Evolutionary conservation across 2,888 invertebrate species (phyloP), one percentile per base, ranked within the genome.

Genomic region (Drosophila subsilvestris): DNA sequence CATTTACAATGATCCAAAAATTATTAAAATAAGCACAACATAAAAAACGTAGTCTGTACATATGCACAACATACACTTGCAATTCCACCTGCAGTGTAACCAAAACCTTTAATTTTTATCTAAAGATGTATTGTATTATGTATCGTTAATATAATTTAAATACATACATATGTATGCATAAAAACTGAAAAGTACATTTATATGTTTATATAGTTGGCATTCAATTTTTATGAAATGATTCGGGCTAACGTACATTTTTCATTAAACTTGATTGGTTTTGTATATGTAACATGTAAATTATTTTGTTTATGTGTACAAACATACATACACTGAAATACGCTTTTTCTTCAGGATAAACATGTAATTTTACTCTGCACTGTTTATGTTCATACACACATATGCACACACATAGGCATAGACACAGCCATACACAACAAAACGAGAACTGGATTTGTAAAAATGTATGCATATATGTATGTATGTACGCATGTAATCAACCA

Each of bases 281-380:
- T 18, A 29, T 47, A 54, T 43, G 27, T 49, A 54, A 32, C 49
- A 56, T 57, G 59, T 22, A 59, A 49, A 20, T 58, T 25, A 49
- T 53, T 53, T 37, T 14, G 49, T 47, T 72, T 55, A 72, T 61
- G 17, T 49, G 53, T 48, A 63, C 49, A 27, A 29, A 42, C 32
- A 66, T 63, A 59, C 27, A 74, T 25, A 56, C 22, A 58, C 25
- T 48, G 37, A 42, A 44, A 43, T 60, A 60, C 65, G 70, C 65
- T 63, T 63, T 48, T 22, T 48, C 54, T 50, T 25, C 9, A 25
- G n/a, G 14, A 48, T 25, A 48, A 25, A n/a, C 14, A 48, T 44
- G 14, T 27, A 20, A 53, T 17, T 25, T n/a, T 42, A 22, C 20
- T 20, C 20, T 37, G 12, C 57, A 20, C 56, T 57, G 18, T 60